phyloP scores from a whole-genome alignment of 2,797 vertebrate species.

The Tiaroga cobitis region DNA sequence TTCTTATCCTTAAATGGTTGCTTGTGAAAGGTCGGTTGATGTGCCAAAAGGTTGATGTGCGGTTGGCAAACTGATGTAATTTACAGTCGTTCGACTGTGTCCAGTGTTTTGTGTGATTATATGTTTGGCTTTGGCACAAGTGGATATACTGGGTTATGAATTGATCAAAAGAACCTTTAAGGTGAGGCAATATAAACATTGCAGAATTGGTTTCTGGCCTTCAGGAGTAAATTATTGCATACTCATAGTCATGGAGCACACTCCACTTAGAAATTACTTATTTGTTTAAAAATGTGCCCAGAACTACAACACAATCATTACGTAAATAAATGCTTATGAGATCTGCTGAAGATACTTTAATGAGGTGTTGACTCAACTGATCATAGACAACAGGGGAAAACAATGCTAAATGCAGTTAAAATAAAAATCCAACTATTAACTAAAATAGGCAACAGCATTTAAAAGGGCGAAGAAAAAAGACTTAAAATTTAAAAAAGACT shows the following conservation, averaged over 20 bases:
- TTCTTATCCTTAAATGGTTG: slow-evolving; percentile 42
- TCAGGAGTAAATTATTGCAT: background rate
- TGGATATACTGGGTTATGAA: slow-evolving; percentile 18
- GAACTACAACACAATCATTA: background rate
- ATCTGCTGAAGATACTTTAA: background rate
- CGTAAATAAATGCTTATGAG: background rate
- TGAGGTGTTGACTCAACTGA: background rate
- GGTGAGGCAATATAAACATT: slow-evolving; percentile 9
- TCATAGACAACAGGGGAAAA: background rate
- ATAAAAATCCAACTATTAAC: background rate
- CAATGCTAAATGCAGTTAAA: background rate
- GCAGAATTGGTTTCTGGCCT: background rate
- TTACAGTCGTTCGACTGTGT: background rate
- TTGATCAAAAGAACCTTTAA: background rate
- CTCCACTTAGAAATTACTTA: background rate
- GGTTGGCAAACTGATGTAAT: slow-evolving; percentile 12
- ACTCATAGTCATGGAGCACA: background rate
- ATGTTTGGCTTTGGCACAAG: background rate
- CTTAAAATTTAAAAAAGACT: background rate
- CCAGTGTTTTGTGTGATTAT: slow-evolving; percentile 1
- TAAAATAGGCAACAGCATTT: background rate
- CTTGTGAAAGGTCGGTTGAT: slow-evolving; percentile 4
- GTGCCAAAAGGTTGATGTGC: background rate
- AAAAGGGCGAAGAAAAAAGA: background rate
- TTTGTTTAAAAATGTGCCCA: slow-evolving; percentile 16